phyloP scores from a whole-genome alignment of 2,797 vertebrate species.

The Thaleichthys pacificus region DNA sequence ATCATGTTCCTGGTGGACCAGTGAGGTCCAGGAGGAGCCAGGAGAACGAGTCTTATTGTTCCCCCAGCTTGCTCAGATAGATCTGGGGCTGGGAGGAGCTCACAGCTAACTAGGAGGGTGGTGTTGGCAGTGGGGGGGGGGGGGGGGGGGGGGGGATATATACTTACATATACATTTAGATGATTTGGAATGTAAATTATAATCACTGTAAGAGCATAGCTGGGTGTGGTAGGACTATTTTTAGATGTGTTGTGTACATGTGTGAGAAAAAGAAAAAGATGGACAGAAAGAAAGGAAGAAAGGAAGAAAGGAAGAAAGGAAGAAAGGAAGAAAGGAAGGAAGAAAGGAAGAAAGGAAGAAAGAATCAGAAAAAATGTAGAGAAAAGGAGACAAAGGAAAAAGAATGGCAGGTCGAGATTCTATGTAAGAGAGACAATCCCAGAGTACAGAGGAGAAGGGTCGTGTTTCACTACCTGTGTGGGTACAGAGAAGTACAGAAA shows the following conservation, averaged over 20 bases:
- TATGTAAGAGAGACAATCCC: neutral
- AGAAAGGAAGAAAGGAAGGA: no score
- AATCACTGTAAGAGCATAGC: neutral
- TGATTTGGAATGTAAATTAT: neutral
- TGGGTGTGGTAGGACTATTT: neutral
- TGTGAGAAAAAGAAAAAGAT: no score
- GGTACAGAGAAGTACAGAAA: neutral
- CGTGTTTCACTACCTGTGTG: neutral
- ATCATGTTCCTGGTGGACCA: constrained; percentile 52
- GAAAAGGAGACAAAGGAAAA: neutral
- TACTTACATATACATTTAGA: neutral
- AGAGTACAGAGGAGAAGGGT: constrained; percentile 4
- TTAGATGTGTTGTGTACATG: neutral
- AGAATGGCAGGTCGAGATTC: neutral
- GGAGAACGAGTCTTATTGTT: constrained; percentile 43
- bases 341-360: no score
- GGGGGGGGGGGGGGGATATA: neutral
- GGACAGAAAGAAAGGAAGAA: no score
- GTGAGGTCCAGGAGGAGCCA: constrained; percentile 16
- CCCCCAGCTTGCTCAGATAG: constrained; percentile 25
- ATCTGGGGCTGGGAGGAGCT: constrained; percentile 13
- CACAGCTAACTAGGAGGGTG: neutral
- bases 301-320: no score
- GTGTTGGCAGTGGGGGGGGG: neutral
- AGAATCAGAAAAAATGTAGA: no score